Conservation (phyloP, 2,797 vertebrate species). For the Enteromius viviparus region DNA sequence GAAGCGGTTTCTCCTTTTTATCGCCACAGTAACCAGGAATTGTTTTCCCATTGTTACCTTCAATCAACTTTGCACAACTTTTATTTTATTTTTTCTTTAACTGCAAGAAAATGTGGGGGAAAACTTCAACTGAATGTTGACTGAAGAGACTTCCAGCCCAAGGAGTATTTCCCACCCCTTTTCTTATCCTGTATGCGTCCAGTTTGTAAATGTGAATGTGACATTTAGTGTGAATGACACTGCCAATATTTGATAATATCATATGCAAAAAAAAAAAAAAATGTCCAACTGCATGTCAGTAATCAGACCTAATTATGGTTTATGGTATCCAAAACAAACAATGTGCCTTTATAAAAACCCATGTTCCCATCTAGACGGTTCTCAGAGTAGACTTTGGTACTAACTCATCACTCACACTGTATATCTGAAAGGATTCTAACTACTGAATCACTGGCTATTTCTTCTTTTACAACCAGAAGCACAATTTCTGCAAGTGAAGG, state of each 20-base stretch:
- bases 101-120: conserved; percentile 63
- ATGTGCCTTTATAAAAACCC: conserved; percentile 70
- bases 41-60: conserved; percentile 60
- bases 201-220: conserved; percentile 52
- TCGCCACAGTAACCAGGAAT: conserved; percentile 52
- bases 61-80: conserved; percentile 69
- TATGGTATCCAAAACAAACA: conserved; percentile 54
- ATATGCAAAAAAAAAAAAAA: conserved; percentile 33
- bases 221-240: conserved; percentile 47
- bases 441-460: neutral
- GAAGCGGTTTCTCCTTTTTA: conserved; percentile 58
- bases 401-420: neutral
- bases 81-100: conserved; percentile 18
- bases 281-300: conserved; percentile 53
- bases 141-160: conserved; percentile 63
- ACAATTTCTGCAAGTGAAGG: conserved; percentile 36
- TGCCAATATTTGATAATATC: conserved; percentile 45
- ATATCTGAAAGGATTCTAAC: conserved; percentile 35
- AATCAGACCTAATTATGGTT: conserved; percentile 47
- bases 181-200: conserved; percentile 33
- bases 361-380: neutral
- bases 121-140: conserved; percentile 59
- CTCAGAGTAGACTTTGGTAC: conserved; percentile 17
- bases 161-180: conserved; percentile 52
- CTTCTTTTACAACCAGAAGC: conserved; percentile 28